A percentile compares a stretch with the other conserved stretches of the same genome.
phyloP scores from a whole-genome alignment of 1,140 invertebrate genomes.

The Listronotus oregonensis region DNA sequence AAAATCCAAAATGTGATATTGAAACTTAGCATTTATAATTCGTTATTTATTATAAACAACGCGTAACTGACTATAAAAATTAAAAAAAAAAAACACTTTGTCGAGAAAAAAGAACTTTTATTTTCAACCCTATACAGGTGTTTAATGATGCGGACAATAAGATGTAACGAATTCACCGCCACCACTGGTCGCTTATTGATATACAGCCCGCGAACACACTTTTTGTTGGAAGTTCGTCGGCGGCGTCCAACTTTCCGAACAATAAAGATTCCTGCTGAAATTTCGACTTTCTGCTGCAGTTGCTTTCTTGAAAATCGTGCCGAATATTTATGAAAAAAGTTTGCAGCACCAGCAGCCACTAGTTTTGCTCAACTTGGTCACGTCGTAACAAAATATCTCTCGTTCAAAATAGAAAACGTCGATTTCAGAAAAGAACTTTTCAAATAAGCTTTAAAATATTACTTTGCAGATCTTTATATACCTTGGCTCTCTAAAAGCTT shows the following conservation, averaged over 20 bases:
- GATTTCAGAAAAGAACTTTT: constrained; percentile 35
- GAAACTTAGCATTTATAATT: no score
- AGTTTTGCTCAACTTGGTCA: constrained; percentile 37
- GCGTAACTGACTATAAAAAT: no score
- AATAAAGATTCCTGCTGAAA: constrained; percentile 36
- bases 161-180: not conserved
- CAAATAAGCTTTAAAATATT: constrained; percentile 37
- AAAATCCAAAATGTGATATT: no score
- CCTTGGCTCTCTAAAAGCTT: no score
- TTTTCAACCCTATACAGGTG: no score
- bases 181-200: constrained; percentile 34
- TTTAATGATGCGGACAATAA: no score
- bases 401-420: constrained; percentile 37
- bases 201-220: constrained; percentile 32
- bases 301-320: constrained; percentile 38
- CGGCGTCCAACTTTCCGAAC: constrained; percentile 35
- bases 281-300: constrained; percentile 38
- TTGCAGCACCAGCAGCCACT: constrained; percentile 30
- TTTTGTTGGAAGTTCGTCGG: constrained; percentile 20
- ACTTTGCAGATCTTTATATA: not conserved
- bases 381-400: constrained; percentile 38
- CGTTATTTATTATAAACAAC: no score
- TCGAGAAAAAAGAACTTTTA: no score
- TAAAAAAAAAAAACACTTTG: no score
- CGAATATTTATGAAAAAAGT: constrained; percentile 41